Percentiles rank a stretch among this genome's conserved stretches.
Conservation (phyloP, 2,797 vertebrate species). For the Paramormyrops hopkinsi region DNA sequence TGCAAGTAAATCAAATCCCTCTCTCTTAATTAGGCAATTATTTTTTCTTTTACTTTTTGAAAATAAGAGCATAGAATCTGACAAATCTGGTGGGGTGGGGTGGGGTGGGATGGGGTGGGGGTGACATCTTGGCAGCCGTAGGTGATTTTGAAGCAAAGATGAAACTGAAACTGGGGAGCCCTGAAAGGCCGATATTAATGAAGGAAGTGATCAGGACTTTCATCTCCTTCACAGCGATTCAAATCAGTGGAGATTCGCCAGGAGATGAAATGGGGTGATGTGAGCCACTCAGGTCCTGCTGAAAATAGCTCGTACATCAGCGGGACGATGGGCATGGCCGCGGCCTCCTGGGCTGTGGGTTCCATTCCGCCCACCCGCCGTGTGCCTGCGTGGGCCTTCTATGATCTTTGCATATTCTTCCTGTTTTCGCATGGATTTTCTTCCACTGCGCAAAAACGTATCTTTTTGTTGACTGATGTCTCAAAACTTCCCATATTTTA, state of each 20-base stretch:
- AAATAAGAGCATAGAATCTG: background rate
- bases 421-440: background rate
- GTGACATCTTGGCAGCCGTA: background rate
- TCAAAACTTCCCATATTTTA: background rate
- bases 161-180: background rate
- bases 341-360: background rate
- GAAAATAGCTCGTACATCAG: background rate
- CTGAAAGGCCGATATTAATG: background rate
- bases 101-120: too few relatives aligned
- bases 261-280: background rate
- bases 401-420: background rate
- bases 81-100: background rate
- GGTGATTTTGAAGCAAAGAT: background rate
- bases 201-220: background rate
- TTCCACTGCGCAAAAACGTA: background rate
- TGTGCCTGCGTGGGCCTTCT: background rate
- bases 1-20: background rate
- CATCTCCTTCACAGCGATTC: background rate
- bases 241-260: background rate
- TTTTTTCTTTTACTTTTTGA: background rate
- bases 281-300: background rate
- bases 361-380: background rate
- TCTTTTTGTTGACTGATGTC: background rate
- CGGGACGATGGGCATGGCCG: background rate
- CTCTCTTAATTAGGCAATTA: background rate